Percentiles rank a stretch among this genome's conserved stretches.
Conservation (phyloP, 2,113 vertebrate genomes). For the Isichthys henryi region DNA sequence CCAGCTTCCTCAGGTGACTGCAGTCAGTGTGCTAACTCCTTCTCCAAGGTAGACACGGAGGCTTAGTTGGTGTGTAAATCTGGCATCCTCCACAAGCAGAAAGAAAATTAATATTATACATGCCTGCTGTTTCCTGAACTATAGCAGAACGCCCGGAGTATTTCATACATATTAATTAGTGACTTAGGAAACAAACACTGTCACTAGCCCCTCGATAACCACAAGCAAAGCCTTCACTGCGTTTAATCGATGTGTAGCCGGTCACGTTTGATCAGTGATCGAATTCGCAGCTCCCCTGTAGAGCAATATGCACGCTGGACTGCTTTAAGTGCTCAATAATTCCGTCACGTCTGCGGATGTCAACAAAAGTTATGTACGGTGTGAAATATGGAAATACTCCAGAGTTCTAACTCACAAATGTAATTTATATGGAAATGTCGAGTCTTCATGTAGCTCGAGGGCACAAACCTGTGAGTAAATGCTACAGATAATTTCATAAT, state of each 20-base stretch:
- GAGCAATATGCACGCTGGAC: neutral
- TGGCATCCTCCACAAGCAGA: neutral
- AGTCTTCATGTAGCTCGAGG: neutral
- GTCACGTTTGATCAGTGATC: neutral
- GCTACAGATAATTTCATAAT: conserved; percentile 11
- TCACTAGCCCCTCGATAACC: neutral
- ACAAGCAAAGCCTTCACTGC: neutral
- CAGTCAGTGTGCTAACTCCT: neutral
- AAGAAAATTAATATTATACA: conserved; percentile 1
- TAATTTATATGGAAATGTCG: conserved; percentile 26
- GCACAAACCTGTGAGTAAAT: neutral
- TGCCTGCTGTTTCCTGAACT: neutral
- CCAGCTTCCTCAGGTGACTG: neutral
- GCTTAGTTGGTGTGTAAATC: neutral
- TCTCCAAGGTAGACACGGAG: neutral
- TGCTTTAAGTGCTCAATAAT: conserved; percentile 8
- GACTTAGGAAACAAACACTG: neutral
- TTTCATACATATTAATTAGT: neutral
- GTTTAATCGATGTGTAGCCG: neutral
- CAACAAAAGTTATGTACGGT: conserved; percentile 21
- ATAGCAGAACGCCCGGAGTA: neutral
- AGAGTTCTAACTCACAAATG: conserved; percentile 17
- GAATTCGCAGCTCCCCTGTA: neutral
- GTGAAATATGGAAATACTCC: conserved; percentile 23
- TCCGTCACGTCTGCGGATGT: neutral